Percentiles rank a stretch among this genome's conserved stretches.
phyloP scores from a whole-genome alignment of 1,140 invertebrate genomes.

The Mamestra configurata region DNA sequence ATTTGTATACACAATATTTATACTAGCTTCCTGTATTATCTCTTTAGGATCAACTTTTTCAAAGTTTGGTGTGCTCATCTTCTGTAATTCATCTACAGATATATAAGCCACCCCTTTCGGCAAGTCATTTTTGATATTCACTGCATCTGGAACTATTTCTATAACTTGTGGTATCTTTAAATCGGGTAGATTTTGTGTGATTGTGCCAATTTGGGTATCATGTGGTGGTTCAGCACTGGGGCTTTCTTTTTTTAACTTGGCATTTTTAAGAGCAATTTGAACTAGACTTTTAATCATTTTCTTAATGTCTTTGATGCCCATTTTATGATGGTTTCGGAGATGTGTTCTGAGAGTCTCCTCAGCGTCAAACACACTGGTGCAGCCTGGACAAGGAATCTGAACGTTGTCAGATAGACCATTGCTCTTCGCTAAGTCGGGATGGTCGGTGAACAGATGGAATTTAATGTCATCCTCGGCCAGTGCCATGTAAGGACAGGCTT shows the following conservation, averaged over 20 bases:
- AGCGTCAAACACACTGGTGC: conserved; percentile 79
- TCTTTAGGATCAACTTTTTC: conserved; percentile 83
- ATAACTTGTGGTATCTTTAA: conserved; percentile 83
- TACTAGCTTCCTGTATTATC: conserved; percentile 84
- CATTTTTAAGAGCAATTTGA: conserved; percentile 84
- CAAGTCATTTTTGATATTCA: conserved; percentile 71
- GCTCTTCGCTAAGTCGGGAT: conserved; percentile 79
- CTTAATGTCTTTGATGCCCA: conserved; percentile 84
- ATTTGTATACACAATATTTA: conserved; percentile 84
- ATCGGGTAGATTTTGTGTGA: conserved; percentile 66
- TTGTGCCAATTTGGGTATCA: conserved; percentile 20
- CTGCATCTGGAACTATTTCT: conserved; percentile 81
- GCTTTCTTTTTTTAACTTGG: conserved; percentile 82
- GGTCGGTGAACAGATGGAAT: conserved; percentile 83
- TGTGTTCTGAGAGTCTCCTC: conserved; percentile 82
- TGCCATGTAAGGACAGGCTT: conserved; percentile 85
- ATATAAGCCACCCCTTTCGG: conserved; percentile 83
- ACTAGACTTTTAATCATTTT: conserved; percentile 85
- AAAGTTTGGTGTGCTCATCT: conserved; percentile 85
- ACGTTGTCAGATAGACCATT: conserved; percentile 83
- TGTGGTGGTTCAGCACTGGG: conserved; percentile 54
- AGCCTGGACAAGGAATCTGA: conserved; percentile 83
- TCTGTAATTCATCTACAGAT: conserved; percentile 83
- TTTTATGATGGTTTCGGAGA: conserved; percentile 85
- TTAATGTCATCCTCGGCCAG: conserved; percentile 85